phyloP scores from a whole-genome alignment of 2,113 vertebrate species.

The Amphiprion percula region DNA sequence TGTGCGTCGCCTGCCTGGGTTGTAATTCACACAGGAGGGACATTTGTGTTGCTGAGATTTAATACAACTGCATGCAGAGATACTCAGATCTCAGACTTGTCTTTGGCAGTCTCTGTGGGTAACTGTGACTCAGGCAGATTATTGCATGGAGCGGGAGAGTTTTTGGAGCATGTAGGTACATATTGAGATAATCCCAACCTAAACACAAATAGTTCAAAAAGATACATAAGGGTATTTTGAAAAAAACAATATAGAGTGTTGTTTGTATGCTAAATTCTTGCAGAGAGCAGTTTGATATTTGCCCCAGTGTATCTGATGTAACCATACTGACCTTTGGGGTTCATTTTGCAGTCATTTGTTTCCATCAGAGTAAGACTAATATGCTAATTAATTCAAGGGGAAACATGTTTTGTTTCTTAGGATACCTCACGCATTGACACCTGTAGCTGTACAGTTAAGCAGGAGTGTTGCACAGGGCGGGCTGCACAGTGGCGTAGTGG shows the following conservation, averaged over 20 bases:
- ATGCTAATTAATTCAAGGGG: background rate
- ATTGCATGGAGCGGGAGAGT: background rate
- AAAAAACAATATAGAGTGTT: no score
- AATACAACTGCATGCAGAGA: slow-evolving; percentile 25
- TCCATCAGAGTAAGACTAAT: background rate
- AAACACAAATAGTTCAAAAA: background rate
- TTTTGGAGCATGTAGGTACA: background rate
- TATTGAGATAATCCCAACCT: background rate
- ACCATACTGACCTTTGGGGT: background rate
- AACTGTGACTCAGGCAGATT: slow-evolving; percentile 10
- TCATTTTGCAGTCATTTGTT: background rate
- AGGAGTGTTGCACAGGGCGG: no score
- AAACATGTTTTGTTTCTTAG: background rate
- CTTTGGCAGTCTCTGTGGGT: slow-evolving; percentile 12
- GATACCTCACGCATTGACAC: background rate
- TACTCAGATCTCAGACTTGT: slow-evolving; percentile 20
- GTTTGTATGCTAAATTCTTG: background rate
- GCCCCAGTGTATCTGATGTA: background rate
- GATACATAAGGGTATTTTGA: no score
- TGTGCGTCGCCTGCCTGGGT: slow-evolving; percentile 27
- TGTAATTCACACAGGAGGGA: slow-evolving; percentile 24
- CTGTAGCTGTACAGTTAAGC: background rate
- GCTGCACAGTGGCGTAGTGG: no score
- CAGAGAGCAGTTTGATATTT: background rate
- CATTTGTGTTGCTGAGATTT: slow-evolving; percentile 19